Evolutionary conservation across 2,888 invertebrate species (phyloP), one percentile per base, ranked within the genome.

Genomic region (Busseola fusca): DNA sequence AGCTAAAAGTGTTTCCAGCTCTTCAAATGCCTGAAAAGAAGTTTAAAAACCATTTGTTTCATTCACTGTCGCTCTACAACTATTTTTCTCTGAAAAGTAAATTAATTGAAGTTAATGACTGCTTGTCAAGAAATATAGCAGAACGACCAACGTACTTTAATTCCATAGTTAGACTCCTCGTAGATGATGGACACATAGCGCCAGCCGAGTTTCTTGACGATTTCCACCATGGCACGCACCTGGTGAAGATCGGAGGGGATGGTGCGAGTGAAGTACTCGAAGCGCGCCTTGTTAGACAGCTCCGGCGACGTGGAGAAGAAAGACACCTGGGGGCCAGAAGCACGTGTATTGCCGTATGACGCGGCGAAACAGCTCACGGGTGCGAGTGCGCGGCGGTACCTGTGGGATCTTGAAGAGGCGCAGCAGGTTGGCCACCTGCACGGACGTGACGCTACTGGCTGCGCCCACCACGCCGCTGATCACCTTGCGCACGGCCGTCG

Each of bases 221-320:
- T 98, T 89, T 98, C 98, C 21, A 99, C 98, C 98, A 99, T 99
- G 0, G 98, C 99, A 87, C 98, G 98, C 7, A 98, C 98, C 94
- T 99, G 99, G 92, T 99, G 98, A 89, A 98, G 97, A 93, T 99
- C 99, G 0, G 98, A 98, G 4, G 99, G 99, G 86, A 99, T 98
- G 10, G 99, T 99, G 64, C 99, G 96, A 25, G 98, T 97, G 93
- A 99, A 99, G 91, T 98, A 99, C 90, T 99, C 99, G 92, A 98
- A 99, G 18, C 99, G 97, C 86, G 98, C 98, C 89, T 98, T 98
- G 94, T 98, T 98, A 86, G 98, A 98, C 81, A 99, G 95, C 91
- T 98, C 99, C 0, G 99, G 98, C 80, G 98, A 98, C 10, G 99
- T 99, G 0, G 99, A 98, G 94, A 99, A 99, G 93, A 98, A 99